Conservation (phyloP, 2,888 invertebrate genomes). For the Spisula subtruncata region DNA sequence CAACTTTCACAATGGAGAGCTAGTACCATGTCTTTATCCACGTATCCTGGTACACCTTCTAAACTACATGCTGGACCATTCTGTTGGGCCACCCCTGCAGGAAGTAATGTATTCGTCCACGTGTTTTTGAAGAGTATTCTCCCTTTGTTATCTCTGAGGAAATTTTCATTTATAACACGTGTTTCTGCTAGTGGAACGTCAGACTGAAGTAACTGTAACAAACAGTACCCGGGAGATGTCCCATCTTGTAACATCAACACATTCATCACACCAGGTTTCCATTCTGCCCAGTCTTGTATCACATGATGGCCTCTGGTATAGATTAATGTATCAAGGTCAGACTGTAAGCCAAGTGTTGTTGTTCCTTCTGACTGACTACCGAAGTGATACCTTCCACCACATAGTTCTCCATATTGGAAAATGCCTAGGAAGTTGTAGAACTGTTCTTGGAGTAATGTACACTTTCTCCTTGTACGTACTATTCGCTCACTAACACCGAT, state of each 20-base stretch:
- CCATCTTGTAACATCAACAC: slow-evolving; percentile 16
- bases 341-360: slow-evolving; percentile 17
- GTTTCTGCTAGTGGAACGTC: not conserved
- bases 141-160: not conserved
- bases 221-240: slow-evolving; percentile 11
- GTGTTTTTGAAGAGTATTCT: slow-evolving; percentile 23
- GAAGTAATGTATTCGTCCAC: not conserved
- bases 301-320: not conserved
- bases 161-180: not conserved
- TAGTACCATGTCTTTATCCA: not conserved
- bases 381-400: not conserved
- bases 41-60: not conserved
- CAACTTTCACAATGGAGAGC: slow-evolving; percentile 18
- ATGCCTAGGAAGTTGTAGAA: not conserved
- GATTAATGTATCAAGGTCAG: not conserved
- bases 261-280: slow-evolving; percentile 22
- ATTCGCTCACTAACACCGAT: not conserved
- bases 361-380: not conserved
- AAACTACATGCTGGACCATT: not conserved
- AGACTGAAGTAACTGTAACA: not conserved
- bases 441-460: too few relatives aligned
- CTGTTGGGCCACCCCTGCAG: not conserved
- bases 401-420: not conserved
- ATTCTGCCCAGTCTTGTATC: slow-evolving; percentile 25
- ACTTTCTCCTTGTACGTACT: not conserved